A percentile compares a stretch with the other conserved stretches of the same genome.
Evolutionary conservation across 2,888 invertebrate genomes (phyloP).

Genomic region (Coenonympha glycerion): DNA sequence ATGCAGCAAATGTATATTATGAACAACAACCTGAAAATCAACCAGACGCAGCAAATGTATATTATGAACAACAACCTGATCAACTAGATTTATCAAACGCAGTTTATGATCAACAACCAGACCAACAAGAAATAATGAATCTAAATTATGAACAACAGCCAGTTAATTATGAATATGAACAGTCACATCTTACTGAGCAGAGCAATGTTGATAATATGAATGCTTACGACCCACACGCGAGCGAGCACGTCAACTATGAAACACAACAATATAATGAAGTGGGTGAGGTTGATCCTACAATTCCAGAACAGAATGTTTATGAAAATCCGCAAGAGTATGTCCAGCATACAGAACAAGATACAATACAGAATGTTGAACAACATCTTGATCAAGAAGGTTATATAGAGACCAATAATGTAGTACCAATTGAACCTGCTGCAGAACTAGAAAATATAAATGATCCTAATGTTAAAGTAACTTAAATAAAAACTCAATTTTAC

Average conservation of each 20-base stretch:
- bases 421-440: constrained; percentile 9
- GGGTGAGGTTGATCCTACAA: constrained; percentile 6
- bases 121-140: background rate
- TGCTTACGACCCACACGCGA: constrained; percentile 14
- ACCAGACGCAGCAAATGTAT: background rate
- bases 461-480: constrained; percentile 3
- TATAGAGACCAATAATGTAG: constrained; percentile 22
- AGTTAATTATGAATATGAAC: constrained; percentile 9
- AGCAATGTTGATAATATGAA: constrained; percentile 12
- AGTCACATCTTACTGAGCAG: constrained; percentile 9
- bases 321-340: constrained; percentile 17
- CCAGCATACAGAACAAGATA: constrained; percentile 12
- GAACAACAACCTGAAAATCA: constrained; percentile 14
- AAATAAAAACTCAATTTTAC: too few relatives aligned
- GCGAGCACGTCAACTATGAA: constrained; percentile 22
- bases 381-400: constrained; percentile 42
- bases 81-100: background rate
- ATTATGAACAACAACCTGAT: background rate
- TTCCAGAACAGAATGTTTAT: constrained; percentile 12
- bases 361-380: constrained; percentile 35
- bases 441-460: constrained; percentile 6
- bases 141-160: constrained; percentile 2
- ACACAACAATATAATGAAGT: constrained; percentile 23
- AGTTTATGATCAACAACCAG: background rate
- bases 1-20: background rate